These are phyloP conservation scores for Chaetodon trifasciatus DNA, from an alignment of 2,797 vertebrate species.

Conservation along the genomic window DNA sequence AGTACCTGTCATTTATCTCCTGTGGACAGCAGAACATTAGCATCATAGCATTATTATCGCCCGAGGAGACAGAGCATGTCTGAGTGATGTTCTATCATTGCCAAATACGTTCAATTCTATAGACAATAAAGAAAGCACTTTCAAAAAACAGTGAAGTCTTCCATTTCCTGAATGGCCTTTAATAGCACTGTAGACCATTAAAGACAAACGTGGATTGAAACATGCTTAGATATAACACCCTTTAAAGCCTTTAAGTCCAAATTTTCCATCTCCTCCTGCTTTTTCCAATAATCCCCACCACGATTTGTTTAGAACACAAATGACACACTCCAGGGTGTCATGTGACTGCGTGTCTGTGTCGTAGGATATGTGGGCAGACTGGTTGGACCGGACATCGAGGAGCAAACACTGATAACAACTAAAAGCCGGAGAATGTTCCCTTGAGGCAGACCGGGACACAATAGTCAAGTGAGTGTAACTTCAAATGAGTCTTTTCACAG, in stretches of 20 bases:
- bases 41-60: background rate
- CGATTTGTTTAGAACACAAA: background rate
- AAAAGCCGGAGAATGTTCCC: slow-evolving; percentile 2
- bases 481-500: slow-evolving; percentile 1
- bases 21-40: slow-evolving; percentile 7
- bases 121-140: background rate
- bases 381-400: slow-evolving; percentile 18
- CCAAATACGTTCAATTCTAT: background rate
- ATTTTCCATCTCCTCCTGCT: background rate
- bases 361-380: background rate
- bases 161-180: background rate
- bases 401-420: slow-evolving; percentile 17
- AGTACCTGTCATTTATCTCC: background rate
- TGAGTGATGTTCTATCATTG: slow-evolving; percentile 4
- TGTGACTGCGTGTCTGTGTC: background rate
- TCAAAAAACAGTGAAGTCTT: background rate
- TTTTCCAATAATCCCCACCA: background rate
- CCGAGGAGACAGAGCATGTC: slow-evolving; percentile 5
- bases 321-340: background rate
- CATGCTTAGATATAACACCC: background rate
- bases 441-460: background rate
- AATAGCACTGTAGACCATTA: background rate
- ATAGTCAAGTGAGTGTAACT: background rate
- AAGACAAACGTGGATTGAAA: background rate
- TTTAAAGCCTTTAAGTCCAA: background rate